Base-by-base conservation (phyloP, 2,113 vertebrate species). In the Entelurus aequoreus region DNA sequence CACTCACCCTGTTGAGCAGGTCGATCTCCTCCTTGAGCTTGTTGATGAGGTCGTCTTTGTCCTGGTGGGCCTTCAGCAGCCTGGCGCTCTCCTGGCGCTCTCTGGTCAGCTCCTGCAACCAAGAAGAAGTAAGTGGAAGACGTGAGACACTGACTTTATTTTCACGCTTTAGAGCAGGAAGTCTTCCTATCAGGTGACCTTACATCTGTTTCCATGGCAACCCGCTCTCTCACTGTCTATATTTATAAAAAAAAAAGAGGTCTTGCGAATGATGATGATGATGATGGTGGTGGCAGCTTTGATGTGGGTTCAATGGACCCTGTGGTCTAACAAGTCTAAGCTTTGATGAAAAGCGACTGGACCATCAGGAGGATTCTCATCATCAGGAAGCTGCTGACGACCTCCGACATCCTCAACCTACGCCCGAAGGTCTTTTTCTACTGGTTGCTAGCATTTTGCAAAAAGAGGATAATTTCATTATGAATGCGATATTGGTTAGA, bases 21-120 rank as follows among this genome's bases (percentile, higher is more conserved):
- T 98, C 93, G 47, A 98, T 96, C 88, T 98, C 95, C 81, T 98
- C 95, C 83, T 90, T 97, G 84, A 98, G 92, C 83, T 95, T 97
- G 64, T 84, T 87, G 42, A 97, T 94, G 81, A 94, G 84, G 62
- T 98, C 94, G 8, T 98, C 96, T 88, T 97, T 95, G 75, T 98
- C 97, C 85, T 97, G 90, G 3, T 92, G 83, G 69, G 92, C 76
- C 75, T 92, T 94, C 76, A 93, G 60, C 83, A 99, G 79, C 79
- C 88, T 88, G 11, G 54, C 60, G 62, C 91, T 95, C 88, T 98
- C 95, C 81, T 99, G 93, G 46, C 86, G 92, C 89, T 97, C 95
- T 64, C 87, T 87, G 62, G 88, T 76, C 77, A 99, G 86, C 69
- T 98, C 96, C 95, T 98, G 80, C 52, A 75, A 36, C 5, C 9